Evolutionary conservation across 2,797 vertebrate genomes (phyloP).

Genomic region (Syndactyla subalaris): DNA sequence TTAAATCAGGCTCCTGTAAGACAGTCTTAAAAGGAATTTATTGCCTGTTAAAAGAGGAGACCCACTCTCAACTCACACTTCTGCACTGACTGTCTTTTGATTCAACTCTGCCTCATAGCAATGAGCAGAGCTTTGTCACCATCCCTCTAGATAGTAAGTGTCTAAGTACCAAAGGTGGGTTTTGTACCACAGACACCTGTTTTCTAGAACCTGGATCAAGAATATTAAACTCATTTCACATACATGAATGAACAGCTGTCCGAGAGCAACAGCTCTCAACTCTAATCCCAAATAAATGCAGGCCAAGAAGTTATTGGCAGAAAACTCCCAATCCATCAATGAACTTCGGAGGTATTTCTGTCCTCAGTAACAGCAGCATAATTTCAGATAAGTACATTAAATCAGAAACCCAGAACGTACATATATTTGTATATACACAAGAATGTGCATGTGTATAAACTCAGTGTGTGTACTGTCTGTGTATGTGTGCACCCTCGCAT

Average conservation of each 20-base stretch:
- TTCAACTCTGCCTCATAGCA: background rate
- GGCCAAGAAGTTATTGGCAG: background rate
- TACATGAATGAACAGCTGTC: background rate
- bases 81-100: background rate
- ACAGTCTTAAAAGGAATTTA: background rate
- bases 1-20: background rate
- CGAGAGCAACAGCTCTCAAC: background rate
- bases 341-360: background rate
- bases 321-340: background rate
- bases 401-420: background rate
- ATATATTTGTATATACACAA: background rate
- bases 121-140: background rate
- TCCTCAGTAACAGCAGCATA: background rate
- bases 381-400: background rate
- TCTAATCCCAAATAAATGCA: background rate
- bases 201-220: background rate
- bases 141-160: background rate
- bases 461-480: background rate
- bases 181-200: background rate
- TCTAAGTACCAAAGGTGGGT: background rate
- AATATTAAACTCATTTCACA: background rate
- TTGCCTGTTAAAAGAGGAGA: background rate
- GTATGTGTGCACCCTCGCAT: background rate
- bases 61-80: background rate
- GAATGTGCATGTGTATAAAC: background rate